These are phyloP conservation scores for Holcopasites calliopsidis DNA, from an alignment of 1,140 invertebrate species.

Conservation along the genomic window DNA sequence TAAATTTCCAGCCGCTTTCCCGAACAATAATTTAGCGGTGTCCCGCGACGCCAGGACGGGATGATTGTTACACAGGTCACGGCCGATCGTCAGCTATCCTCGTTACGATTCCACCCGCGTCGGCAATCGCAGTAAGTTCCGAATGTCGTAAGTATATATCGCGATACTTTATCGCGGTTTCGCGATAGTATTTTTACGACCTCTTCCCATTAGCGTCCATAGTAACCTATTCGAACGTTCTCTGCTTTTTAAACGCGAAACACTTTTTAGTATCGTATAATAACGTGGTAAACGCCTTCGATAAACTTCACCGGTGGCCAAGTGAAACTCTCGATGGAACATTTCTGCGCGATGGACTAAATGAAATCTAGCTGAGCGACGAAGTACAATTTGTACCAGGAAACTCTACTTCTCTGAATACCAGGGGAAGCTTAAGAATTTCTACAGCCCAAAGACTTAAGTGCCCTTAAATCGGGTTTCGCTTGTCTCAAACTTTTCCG, in stretches of 20 bases:
- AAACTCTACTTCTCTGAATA: background rate
- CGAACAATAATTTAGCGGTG: constrained; percentile 30
- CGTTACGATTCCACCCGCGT: constrained; percentile 57
- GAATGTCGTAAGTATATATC: constrained; percentile 52
- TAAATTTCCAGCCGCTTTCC: constrained; percentile 45
- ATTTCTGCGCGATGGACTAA: no score
- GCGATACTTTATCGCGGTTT: constrained; percentile 58
- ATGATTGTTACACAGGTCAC: constrained; percentile 51
- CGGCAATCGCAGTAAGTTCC: constrained; percentile 59
- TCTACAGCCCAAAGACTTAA: constrained; percentile 5
- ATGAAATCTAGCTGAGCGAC: no score
- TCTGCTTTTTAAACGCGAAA: background rate
- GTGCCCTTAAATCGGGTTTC: constrained; percentile 27
- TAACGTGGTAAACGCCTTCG: no score
- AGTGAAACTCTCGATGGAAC: no score
- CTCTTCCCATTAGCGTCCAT: background rate
- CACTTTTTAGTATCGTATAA: no score
- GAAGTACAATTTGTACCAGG: background rate
- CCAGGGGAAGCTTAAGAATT: background rate
- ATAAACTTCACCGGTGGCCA: no score
- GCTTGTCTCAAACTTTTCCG: background rate
- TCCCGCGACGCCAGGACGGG: background rate
- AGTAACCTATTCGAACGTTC: background rate
- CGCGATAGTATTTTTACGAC: constrained; percentile 28
- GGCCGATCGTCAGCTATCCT: constrained; percentile 48